Percentiles rank a stretch among this genome's conserved stretches.
Evolutionary conservation across 2,888 invertebrate species (phyloP).

Genomic region (Chalcis sispes): DNA sequence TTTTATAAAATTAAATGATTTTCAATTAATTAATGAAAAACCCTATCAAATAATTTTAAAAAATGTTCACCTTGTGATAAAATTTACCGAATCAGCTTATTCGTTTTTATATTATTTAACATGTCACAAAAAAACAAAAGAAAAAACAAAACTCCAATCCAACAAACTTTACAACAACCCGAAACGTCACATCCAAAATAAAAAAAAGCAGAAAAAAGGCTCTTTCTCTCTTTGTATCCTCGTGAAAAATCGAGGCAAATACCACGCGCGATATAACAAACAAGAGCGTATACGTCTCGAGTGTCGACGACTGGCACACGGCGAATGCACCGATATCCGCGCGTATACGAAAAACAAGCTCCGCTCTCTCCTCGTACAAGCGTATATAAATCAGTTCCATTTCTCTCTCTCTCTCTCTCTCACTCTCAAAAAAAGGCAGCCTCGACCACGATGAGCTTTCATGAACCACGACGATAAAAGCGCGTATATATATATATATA

Average conservation of each 20-base stretch:
- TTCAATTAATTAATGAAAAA: too few relatives aligned
- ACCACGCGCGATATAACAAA: too few relatives aligned
- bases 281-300: constrained; percentile 31
- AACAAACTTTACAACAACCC: too few relatives aligned
- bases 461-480: constrained; percentile 53
- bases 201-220: constrained; percentile 10
- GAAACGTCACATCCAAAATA: neutral
- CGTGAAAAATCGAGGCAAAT: neutral
- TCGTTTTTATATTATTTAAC: too few relatives aligned
- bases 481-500: constrained; percentile 56
- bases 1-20: too few relatives aligned
- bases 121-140: too few relatives aligned
- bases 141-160: too few relatives aligned
- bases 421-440: neutral
- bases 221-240: neutral
- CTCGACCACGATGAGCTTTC: constrained; percentile 48
- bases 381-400: constrained; percentile 44
- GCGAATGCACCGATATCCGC: constrained; percentile 27
- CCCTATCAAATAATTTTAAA: too few relatives aligned
- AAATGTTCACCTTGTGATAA: too few relatives aligned
- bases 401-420: too few relatives aligned
- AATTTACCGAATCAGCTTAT: too few relatives aligned
- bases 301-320: neutral
- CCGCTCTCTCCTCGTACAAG: neutral
- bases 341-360: neutral